These are phyloP conservation scores for Spodoptera exigua DNA, from an alignment of 2,888 invertebrate genomes.

Conservation along the genomic window DNA sequence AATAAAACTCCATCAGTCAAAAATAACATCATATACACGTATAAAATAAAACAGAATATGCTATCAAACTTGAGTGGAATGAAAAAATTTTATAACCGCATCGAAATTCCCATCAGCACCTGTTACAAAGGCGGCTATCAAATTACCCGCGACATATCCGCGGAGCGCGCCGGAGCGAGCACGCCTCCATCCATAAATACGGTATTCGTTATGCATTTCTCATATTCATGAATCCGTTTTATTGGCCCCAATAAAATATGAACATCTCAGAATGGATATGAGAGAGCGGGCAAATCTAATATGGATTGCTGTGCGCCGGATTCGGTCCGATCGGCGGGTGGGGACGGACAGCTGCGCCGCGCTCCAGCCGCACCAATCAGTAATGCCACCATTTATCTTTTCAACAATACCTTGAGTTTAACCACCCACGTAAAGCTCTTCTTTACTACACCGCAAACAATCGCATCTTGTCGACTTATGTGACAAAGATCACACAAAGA, in stretches of 20 bases:
- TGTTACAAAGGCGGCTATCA: constrained; percentile 89
- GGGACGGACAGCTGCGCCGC: constrained; percentile 71
- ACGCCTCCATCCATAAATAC: constrained; percentile 88
- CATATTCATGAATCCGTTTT: constrained; percentile 90
- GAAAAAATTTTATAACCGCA: constrained; percentile 82
- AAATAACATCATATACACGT: constrained; percentile 56
- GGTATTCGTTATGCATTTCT: constrained; percentile 89
- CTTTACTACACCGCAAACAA: constrained; percentile 43
- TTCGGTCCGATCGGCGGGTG: constrained; percentile 80
- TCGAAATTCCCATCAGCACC: constrained; percentile 88
- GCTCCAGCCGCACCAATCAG: constrained; percentile 43
- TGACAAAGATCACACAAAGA: constrained; percentile 48
- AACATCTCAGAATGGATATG: constrained; percentile 90
- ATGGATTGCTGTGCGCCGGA: constrained; percentile 88
- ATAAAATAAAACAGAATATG: constrained; percentile 74
- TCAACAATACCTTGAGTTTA: constrained; percentile 32
- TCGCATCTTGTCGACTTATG: constrained; percentile 45
- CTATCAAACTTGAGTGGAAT: constrained; percentile 79
- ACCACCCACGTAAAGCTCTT: constrained; percentile 30
- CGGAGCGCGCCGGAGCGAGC: constrained; percentile 73
- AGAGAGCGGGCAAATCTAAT: constrained; percentile 89
- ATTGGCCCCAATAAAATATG: constrained; percentile 90
- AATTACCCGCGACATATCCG: constrained; percentile 88
- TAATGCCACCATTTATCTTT: constrained; percentile 34
- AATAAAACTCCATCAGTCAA: constrained; percentile 55